A percentile compares a stretch with the other conserved stretches of the same genome.
Conservation (phyloP, 2,888 invertebrate species). For the Plutella xylostella region DNA sequence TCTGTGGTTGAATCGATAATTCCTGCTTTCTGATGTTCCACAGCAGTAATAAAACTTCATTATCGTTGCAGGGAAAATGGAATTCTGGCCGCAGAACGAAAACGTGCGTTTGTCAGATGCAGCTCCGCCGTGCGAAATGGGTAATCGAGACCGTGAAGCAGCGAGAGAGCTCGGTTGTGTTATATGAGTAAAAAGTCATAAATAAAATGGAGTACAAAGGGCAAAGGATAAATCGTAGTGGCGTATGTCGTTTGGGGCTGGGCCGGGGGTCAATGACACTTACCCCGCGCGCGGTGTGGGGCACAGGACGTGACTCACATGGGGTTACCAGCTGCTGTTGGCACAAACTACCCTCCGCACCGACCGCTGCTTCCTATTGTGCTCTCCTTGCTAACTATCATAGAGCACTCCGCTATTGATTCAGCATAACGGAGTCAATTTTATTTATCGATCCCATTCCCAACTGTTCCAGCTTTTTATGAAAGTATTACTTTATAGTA, state of each 20-base stretch:
- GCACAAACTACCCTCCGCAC: conserved; percentile 55
- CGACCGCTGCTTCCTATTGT: background rate
- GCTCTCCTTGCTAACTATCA: too few relatives aligned
- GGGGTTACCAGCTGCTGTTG: conserved; percentile 65
- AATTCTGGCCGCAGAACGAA: too few relatives aligned
- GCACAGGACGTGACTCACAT: conserved; percentile 65
- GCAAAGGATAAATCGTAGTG: conserved; percentile 54
- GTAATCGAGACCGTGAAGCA: conserved; percentile 34
- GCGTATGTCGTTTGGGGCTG: conserved; percentile 54
- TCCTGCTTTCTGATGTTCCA: background rate
- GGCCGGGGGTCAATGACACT: conserved; percentile 64
- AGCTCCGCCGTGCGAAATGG: conserved; percentile 31
- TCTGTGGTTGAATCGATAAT: conserved; percentile 2
- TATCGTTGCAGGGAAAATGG: too few relatives aligned
- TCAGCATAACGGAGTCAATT: too few relatives aligned
- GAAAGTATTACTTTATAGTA: conserved; percentile 9
- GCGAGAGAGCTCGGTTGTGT: conserved; percentile 37
- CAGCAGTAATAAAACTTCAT: too few relatives aligned
- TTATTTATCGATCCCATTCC: too few relatives aligned
- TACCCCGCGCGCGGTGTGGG: conserved; percentile 61
- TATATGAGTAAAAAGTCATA: conserved; percentile 43
- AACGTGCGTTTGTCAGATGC: background rate
- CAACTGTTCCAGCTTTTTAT: too few relatives aligned
- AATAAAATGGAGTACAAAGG: conserved; percentile 57
- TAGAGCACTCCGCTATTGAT: too few relatives aligned